Evolutionary conservation across 2,888 invertebrate species (phyloP).

Genomic region (Ormyrus pomaceus): DNA sequence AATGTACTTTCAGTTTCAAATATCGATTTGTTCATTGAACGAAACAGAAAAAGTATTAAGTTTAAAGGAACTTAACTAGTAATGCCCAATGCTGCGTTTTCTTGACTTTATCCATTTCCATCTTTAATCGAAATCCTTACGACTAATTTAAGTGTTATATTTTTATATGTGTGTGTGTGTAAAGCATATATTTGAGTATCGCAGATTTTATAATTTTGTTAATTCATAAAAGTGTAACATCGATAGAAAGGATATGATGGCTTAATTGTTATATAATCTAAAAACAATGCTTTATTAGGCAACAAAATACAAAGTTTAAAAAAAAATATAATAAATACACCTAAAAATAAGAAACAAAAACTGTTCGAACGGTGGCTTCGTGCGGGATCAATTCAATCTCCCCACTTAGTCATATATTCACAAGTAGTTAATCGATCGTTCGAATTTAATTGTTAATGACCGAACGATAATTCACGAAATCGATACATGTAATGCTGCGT

Average conservation of each 20-base stretch:
- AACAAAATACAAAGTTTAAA: constrained; percentile 3
- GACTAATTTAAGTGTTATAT: constrained; percentile 57
- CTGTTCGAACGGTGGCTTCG: constrained; percentile 28
- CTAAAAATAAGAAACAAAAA: background rate
- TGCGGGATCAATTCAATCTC: constrained; percentile 29
- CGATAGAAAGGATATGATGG: constrained; percentile 38
- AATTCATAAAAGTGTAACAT: constrained; percentile 28
- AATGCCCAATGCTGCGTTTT: constrained; percentile 34
- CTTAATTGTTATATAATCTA: background rate
- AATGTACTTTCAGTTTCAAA: no score
- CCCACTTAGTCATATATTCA: constrained; percentile 43
- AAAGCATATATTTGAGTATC: constrained; percentile 35
- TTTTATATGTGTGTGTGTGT: constrained; percentile 4
- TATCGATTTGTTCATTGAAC: no score
- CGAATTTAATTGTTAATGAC: constrained; percentile 10
- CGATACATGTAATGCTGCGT: constrained; percentile 28
- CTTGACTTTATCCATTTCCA: background rate
- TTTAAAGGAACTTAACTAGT: background rate
- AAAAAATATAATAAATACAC: background rate
- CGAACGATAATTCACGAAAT: constrained; percentile 28
- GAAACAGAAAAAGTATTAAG: no score
- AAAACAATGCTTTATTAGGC: background rate
- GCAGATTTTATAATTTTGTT: constrained; percentile 13
- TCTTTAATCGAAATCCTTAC: constrained; percentile 63
- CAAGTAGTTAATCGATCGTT: constrained; percentile 24